Base-by-base conservation (phyloP, 1,140 invertebrate genomes). In the Drosophila varians region DNA sequence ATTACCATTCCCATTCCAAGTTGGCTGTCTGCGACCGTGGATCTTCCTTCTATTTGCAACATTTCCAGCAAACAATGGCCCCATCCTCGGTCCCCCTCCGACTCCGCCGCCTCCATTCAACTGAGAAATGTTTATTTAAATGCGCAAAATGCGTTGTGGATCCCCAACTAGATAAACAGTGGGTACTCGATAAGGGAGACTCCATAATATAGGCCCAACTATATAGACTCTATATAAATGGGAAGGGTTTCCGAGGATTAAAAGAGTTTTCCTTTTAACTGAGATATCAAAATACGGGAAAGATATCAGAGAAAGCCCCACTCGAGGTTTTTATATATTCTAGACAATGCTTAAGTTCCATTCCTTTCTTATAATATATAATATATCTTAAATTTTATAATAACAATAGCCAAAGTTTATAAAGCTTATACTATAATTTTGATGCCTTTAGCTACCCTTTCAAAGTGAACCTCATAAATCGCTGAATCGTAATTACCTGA, bases 61-160 rank as follows among this genome's bases (percentile, higher is more conserved):
- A n/a, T 52, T 61, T 78, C 66, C 82, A 60, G 55, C 71, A 86
- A 69, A 86, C 79, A 86, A 84, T 83, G 78, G n/a, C 55, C 47
- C 58, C 43, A 76, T 57, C 36, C 47, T 52, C 54, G 54, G 36
- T 19, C 40, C n/a, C 62, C 34, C n/a, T n/a, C 34, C 62, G 12
- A 45, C 28, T 18, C 48, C 46, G n/a, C n/a, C 40, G 62, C 19
- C 56, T 47, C 28, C 61, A 66, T 68, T 68, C 47, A 16, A 60
- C 74, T 77, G 80, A 68, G 65, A 86, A 87, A 87, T 87, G 83
- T 82, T 87, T 87, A 87, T 87, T 87, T 87, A 87, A 87, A 87
- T 86, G 77, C 83, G 73, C 61, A 77, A 87, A 87, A 87, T 87
- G 82, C 82, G 82, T 87, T 80, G 46, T 42, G 60, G 43, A 46